A percentile compares a stretch with the other conserved stretches of the same genome.
Evolutionary conservation across 2,113 vertebrate genomes (phyloP).

Genomic region (Amblyopsis rosae): DNA sequence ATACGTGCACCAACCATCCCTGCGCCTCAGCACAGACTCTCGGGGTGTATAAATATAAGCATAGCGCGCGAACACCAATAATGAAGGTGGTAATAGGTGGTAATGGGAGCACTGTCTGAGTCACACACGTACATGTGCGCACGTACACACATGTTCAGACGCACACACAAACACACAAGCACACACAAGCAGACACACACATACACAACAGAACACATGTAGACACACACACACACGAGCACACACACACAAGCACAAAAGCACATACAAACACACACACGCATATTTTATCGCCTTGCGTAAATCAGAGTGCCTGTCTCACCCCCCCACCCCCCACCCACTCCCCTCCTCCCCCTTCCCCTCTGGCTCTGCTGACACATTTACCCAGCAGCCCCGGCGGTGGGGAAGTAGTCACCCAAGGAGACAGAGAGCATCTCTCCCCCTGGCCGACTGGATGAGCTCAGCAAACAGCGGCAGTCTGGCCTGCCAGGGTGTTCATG

Average conservation of each 20-base stretch:
- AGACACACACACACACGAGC: too few relatives aligned
- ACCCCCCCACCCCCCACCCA: not conserved
- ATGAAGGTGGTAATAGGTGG: slow-evolving; percentile 34
- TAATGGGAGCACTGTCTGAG: slow-evolving; percentile 29
- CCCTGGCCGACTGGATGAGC: slow-evolving; percentile 48
- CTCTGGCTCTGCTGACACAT: slow-evolving; percentile 31
- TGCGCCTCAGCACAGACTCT: too few relatives aligned
- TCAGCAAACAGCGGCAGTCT: slow-evolving; percentile 62
- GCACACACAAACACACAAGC: too few relatives aligned
- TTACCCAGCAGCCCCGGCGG: slow-evolving; percentile 15
- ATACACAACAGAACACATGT: too few relatives aligned
- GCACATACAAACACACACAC: too few relatives aligned
- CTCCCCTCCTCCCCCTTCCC: too few relatives aligned
- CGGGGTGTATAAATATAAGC: slow-evolving; percentile 8
- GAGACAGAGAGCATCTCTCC: slow-evolving; percentile 28
- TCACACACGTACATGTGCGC: not conserved
- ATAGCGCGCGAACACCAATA: slow-evolving; percentile 44
- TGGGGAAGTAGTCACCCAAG: slow-evolving; percentile 39
- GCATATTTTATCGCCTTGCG: too few relatives aligned
- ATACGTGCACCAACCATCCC: too few relatives aligned
- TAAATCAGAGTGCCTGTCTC: slow-evolving; percentile 6
- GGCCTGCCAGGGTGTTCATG: slow-evolving; percentile 57
- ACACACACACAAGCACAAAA: too few relatives aligned
- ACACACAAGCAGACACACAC: too few relatives aligned
- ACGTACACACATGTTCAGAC: too few relatives aligned